Base-by-base conservation (phyloP, 2,888 invertebrate species). In the Volucella zonaria region DNA sequence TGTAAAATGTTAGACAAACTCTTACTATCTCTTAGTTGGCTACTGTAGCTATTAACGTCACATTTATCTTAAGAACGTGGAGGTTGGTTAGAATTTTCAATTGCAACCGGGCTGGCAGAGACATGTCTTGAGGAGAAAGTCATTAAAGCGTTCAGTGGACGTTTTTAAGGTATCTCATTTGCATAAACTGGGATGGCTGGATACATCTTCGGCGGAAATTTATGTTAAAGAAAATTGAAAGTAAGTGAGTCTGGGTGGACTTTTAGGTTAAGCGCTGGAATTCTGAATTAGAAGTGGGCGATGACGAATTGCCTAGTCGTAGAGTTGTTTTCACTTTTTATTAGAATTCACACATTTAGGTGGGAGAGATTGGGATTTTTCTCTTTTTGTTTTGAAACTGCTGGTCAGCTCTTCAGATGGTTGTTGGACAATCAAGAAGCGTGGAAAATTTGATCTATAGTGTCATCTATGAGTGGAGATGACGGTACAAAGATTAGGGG, bases 151-250 rank as follows among this genome's bases (percentile, higher is more conserved):
- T 11, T 14, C 14, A 15, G 38, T 38, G 40, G 38, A 49, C 14
- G n/a, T 18, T 58, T 8, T 15, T 23, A 54, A 15, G 47, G 40
- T 71, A 82, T 82, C 76, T 71, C 15, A 73, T 77, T 82, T 6
- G 31, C 31, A 6, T 31, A 31, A 31, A 31, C 31, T 31, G 31
- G 31, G 74, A 14, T 23, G 43, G 42, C 23, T 31, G 59, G 56
- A 40, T 45, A 76, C 81, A 38, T 59, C 71, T 77, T 82, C 77
- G 47, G 18, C 43, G 68, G 45, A 51, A 47, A 38, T 43, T 51
- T 64, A 66, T 73, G 66, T 11, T 42, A 62, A 82, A 62, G 31
- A 59, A 78, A 78, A 78, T 15, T 31, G 78, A 82, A 82, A 78
- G 73, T 78, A 47, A 54, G 23, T 52, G 40, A 31, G 45, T 3